phyloP scores from a whole-genome alignment of 2,888 invertebrate genomes.

The Masnerella sp. region DNA sequence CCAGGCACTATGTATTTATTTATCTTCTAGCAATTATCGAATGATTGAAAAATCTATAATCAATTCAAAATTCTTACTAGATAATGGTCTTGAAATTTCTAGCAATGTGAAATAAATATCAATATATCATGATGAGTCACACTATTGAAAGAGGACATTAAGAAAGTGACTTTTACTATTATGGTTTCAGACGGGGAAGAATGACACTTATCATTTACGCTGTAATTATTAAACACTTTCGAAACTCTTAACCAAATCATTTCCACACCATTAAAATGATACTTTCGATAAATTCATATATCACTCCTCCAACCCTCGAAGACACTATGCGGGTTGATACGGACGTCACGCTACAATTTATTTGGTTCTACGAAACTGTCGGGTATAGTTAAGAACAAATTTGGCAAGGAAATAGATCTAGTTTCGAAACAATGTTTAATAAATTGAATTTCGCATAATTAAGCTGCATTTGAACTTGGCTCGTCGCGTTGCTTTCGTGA shows the following conservation, averaged over 20 bases:
- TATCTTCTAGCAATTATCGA: too few species aligned
- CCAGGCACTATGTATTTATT: too few species aligned
- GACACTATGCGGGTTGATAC: constrained; percentile 16
- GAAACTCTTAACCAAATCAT: constrained; percentile 26
- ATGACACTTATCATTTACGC: constrained; percentile 5
- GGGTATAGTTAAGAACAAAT: background rate
- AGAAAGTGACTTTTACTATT: constrained; percentile 6
- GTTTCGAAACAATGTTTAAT: too few species aligned
- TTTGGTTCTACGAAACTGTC: too few species aligned
- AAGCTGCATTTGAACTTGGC: too few species aligned
- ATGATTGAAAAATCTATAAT: too few species aligned
- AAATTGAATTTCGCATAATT: too few species aligned
- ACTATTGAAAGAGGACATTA: constrained; percentile 3
- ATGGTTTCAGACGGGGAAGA: background rate
- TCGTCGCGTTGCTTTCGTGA: too few species aligned
- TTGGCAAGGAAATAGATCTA: background rate
- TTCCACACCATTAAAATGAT: constrained; percentile 34
- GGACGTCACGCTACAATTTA: background rate
- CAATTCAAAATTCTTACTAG: too few species aligned
- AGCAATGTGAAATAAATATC: background rate
- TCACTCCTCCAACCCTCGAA: constrained; percentile 5
- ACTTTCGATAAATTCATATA: constrained; percentile 26
- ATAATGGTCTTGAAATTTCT: too few species aligned
- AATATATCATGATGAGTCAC: background rate
- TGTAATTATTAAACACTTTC: constrained; percentile 9